Evolutionary conservation across 30 jellyfish, hydroid and myxozoan species (phyloP).

Genomic region (Nemopilema nomurai): DNA sequence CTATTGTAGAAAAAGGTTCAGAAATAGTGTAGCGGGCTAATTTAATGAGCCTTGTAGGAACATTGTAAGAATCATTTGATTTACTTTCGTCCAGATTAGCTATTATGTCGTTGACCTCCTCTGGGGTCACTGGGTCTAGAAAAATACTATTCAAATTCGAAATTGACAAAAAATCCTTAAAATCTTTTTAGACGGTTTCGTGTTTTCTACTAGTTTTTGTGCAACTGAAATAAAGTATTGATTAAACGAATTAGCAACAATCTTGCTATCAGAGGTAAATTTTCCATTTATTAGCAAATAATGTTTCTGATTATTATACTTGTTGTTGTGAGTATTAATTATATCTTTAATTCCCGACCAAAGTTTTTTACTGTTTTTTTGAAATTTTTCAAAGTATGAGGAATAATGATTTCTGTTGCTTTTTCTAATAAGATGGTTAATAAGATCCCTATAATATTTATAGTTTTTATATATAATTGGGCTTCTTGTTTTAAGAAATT

Average conservation of each 20-base stretch:
- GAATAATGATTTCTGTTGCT: too few species aligned
- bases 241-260: constrained; percentile 1
- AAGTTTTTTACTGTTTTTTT: background rate
- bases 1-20: constrained; percentile 9
- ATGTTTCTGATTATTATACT: too few species aligned
- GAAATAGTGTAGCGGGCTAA: constrained; percentile 13
- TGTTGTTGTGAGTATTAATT: too few species aligned
- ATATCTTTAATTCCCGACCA: constrained; percentile 23
- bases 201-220: background rate
- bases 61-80: constrained; percentile 29
- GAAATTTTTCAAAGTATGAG: too few species aligned
- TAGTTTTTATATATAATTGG: background rate
- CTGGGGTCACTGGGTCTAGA: constrained; percentile 28
- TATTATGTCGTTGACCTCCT: constrained; percentile 15
- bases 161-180: background rate
- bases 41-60: constrained; percentile 12
- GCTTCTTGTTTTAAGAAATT: background rate
- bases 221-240: background rate
- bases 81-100: constrained; percentile 43
- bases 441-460: constrained; percentile 4
- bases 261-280: too few species aligned
- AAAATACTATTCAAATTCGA: constrained; percentile 3
- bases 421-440: background rate
- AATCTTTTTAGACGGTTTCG: background rate
- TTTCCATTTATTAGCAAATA: too few species aligned